phyloP scores from a whole-genome alignment of 2,113 vertebrate genomes.

The Pristiophorus japonicus region DNA sequence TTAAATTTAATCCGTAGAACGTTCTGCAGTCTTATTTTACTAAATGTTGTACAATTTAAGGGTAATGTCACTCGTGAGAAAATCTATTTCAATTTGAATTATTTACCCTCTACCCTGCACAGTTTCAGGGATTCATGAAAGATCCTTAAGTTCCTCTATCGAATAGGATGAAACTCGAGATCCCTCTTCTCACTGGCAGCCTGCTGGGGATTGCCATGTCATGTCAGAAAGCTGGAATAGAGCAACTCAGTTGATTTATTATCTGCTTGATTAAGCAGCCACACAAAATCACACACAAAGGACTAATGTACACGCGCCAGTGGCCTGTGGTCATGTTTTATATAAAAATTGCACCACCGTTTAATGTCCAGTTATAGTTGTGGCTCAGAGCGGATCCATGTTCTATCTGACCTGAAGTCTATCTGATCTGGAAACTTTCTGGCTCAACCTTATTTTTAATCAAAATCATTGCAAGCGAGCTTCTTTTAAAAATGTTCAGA shows the following conservation, averaged over 20 bases:
- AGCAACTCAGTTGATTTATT: background rate
- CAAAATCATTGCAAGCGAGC: background rate
- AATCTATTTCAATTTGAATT: background rate
- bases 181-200: background rate
- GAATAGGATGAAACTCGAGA: background rate
- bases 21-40: background rate
- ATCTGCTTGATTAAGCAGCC: constrained; percentile 6
- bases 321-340: background rate
- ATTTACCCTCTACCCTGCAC: background rate
- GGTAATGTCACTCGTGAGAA: background rate
- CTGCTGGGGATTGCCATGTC: background rate
- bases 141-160: background rate
- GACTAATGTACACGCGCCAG: background rate
- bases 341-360: background rate
- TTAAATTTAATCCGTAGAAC: too few species aligned
- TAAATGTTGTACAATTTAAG: background rate
- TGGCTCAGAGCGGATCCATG: background rate
- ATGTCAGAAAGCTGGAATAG: background rate
- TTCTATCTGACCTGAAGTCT: background rate
- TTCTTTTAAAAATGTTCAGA: background rate
- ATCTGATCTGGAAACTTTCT: background rate
- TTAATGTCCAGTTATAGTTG: background rate
- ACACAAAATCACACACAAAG: background rate
- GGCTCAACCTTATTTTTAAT: background rate
- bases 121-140: background rate